Conservation (phyloP, 2,888 invertebrate species). For the Megaustenia siamemsis region DNA sequence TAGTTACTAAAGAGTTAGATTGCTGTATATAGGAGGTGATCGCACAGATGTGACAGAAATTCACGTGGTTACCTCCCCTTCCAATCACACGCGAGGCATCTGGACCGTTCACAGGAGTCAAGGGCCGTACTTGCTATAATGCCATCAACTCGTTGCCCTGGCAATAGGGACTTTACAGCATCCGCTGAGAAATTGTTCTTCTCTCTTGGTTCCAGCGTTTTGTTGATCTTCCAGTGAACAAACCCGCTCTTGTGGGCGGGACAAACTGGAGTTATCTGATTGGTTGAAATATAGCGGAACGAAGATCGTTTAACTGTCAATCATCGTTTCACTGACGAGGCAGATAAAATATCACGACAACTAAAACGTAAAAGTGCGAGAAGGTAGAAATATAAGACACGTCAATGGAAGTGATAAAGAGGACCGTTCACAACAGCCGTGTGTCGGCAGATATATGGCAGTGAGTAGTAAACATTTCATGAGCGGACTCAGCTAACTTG, state of each 20-base stretch:
- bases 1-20: too few relatives aligned
- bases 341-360: slow-evolving; percentile 8
- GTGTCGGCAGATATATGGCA: not conserved
- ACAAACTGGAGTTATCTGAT: not conserved
- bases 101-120: not conserved
- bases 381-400: slow-evolving; percentile 6
- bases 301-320: slow-evolving; percentile 23
- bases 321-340: not conserved
- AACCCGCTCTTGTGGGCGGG: slow-evolving; percentile 3
- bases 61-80: not conserved
- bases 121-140: not conserved
- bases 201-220: not conserved
- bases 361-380: not conserved
- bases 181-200: not conserved
- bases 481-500: too few relatives aligned
- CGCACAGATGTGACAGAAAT: not conserved
- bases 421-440: not conserved
- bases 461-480: not conserved
- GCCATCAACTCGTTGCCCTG: slow-evolving; percentile 19
- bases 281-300: slow-evolving; percentile 5
- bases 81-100: not conserved
- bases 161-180: not conserved
- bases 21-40: too few relatives aligned
- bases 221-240: not conserved
- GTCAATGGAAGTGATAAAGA: slow-evolving; percentile 2